Evolutionary conservation across 53 echinoderm and acorn worm genomes (phyloP), one percentile per base, ranked within the genome.

Genomic region (Echinarachnius parma): DNA sequence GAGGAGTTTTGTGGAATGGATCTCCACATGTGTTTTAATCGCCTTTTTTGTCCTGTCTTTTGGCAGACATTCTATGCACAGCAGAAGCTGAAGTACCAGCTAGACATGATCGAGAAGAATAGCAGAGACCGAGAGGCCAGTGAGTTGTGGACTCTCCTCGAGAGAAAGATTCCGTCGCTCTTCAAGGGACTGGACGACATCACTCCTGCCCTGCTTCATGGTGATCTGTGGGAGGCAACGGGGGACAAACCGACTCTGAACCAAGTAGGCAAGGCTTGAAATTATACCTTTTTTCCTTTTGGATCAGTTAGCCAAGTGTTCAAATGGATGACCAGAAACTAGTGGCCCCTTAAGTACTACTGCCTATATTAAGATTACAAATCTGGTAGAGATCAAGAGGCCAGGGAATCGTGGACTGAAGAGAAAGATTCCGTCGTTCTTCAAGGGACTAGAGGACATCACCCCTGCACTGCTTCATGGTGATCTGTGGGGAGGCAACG

Each of bases 401-500:
- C 63, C 9, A 69, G 84, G 46, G 91, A 91, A 36, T 60, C 92
- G 28, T 98, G 98, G 98, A 66, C 88, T 98, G 21, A 82, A 91
- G 54, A 20, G 80, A 20, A 83, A 66, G 48, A 75, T 98, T n/a
- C 88, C 98, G 2, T 75, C 66, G 44, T 58, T 92, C 19, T 92
- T 98, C 63, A 48, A 86, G 27, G 92, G 75, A 25, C 2, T 91
- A 19, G 83, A 91, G 31, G 13, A n/a, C 50, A 66, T 98, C 65
- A 66, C 54, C 4, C 98, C 98, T 27, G 72, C 98, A 0, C 68
- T 98, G 15, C 86, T 91, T 1, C 98, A 98, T 75, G 98, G 98
- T 14, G 98, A 98, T 52, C 72, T 98, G 16, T 98, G 98, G 98
- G 81, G 88, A 31, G 98, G 98, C 4, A 98, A 98, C 46, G 75